Base-by-base conservation (phyloP, 2,797 vertebrate species). In the Picus viridis region DNA sequence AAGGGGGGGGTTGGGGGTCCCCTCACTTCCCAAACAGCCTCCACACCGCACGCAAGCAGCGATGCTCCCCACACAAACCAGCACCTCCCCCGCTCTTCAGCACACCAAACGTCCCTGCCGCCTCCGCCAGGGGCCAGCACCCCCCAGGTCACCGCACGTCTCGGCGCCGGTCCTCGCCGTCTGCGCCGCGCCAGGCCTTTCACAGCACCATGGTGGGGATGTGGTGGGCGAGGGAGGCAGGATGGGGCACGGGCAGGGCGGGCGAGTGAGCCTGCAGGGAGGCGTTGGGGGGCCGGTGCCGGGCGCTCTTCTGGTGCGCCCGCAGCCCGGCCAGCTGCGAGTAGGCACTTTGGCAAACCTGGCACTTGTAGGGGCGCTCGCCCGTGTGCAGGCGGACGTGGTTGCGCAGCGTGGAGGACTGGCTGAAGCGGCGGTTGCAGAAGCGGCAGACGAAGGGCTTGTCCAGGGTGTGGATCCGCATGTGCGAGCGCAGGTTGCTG, bases 381-480 rank as follows among this genome's bases (percentile, higher is more conserved):
- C 99, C 99, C 3, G 99, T 99, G 98, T 99, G 99, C 97, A 99
- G 97, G 16, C 99, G 99, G 62, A 99, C 99, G 89, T 99, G 99
- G 98, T 99, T 99, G 36, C 99, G 98, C 63, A 99, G 98, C 19
- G 99, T 99, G 96, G 99, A 99, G 47, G 99, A 99, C 98, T 99
- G 99, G 97, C 99, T 99, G 98, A 99, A 99, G 97, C 99, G 99
- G 41, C 99, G 99, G 96, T 98, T 99, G 98, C 99, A 99, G 98
- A 99, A 99, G 95, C 99, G 99, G 95, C 99, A 99, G 61, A 99
- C 98, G 76, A 99, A 99, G 43, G 99, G 99, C 96, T 99, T 99
- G 98, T 99, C 99, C 98, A 99, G 98, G 1, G 99, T 99, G 98
- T 99, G 99, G 97, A 99, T 99, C 96, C 99, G 99, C 99, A 99